Percentiles rank a stretch among this genome's conserved stretches.
phyloP scores from a whole-genome alignment of 1,140 invertebrate genomes.

The Euura lappo region DNA sequence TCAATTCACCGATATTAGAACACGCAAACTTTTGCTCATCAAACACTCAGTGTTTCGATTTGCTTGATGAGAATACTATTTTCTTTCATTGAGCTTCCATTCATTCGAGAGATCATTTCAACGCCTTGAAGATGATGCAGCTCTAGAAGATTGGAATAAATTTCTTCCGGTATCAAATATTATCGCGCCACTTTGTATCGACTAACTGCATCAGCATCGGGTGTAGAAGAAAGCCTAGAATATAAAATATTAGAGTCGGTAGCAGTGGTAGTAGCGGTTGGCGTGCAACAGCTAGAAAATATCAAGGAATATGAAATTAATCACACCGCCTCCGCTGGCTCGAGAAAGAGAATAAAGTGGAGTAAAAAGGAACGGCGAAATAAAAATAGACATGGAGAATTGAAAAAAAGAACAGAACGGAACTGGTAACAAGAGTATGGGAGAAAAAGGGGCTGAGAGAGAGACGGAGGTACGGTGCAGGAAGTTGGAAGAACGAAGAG shows the following conservation, averaged over 20 bases:
- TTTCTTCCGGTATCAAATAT: too few relatives aligned
- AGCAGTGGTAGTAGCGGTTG: constrained; percentile 10
- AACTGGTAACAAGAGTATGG: neutral
- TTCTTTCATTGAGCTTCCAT: too few relatives aligned
- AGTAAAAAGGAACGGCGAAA: constrained; percentile 40
- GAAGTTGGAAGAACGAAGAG: constrained; percentile 26
- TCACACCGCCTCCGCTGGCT: constrained; percentile 25
- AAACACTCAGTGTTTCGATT: too few relatives aligned
- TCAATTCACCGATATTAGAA: neutral
- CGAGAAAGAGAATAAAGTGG: constrained; percentile 15
- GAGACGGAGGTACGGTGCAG: constrained; percentile 20
- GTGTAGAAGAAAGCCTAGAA: neutral
- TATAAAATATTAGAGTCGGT: neutral
- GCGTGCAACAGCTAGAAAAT: constrained; percentile 44
- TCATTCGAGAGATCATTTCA: too few relatives aligned
- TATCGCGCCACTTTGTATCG: neutral
- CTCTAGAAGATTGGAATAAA: too few relatives aligned
- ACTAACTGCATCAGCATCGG: neutral
- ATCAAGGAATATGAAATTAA: constrained; percentile 52
- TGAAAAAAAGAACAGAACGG: constrained; percentile 32
- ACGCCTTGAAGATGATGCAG: too few relatives aligned
- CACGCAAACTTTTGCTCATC: too few relatives aligned
- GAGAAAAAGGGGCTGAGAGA: constrained; percentile 15
- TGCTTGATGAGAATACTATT: too few relatives aligned
- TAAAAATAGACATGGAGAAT: constrained; percentile 39